These are phyloP conservation scores for Ailuropoda melanoleuca DNA, from an alignment of 2,113 vertebrate genomes.

Conservation along the genomic window DNA sequence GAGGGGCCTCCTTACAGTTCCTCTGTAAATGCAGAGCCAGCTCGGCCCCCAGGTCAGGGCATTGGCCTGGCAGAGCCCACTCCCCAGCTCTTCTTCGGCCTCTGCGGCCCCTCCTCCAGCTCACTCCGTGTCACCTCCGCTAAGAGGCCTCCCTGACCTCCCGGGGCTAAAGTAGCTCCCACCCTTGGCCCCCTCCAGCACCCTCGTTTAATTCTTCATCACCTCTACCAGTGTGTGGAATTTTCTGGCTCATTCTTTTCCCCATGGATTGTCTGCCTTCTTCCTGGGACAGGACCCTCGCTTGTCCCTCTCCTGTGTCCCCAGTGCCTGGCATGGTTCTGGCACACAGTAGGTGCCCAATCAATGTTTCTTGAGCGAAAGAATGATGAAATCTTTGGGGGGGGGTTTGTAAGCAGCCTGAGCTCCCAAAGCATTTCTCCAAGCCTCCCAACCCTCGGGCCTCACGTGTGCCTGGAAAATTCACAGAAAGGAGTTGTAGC, in stretches of 20 bases:
- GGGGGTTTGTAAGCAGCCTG: not conserved
- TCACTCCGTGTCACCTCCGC: not conserved
- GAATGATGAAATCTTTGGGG: not conserved
- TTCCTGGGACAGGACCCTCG: not conserved
- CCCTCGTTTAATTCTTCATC: not conserved
- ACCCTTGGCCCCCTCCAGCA: not conserved
- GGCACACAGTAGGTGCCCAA: not conserved
- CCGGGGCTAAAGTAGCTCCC: not conserved
- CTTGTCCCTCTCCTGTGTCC: not conserved
- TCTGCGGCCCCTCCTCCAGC: not conserved
- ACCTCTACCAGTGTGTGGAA: not conserved
- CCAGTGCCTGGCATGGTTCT: not conserved
- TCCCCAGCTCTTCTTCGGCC: no score
- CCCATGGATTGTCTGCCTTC: not conserved
- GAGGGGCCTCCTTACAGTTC: not conserved
- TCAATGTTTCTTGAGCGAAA: not conserved
- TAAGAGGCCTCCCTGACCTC: not conserved
- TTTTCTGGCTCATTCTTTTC: not conserved
- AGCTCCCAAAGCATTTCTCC: not conserved
- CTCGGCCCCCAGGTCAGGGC: not conserved
- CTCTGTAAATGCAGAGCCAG: not conserved
- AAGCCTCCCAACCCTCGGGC: fast-evolving
- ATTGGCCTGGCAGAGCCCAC: not conserved
- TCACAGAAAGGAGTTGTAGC: not conserved
- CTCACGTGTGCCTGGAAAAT: not conserved